These are phyloP conservation scores for Syndactyla subalaris DNA, from an alignment of 2,797 vertebrate species.

Conservation along the genomic window DNA sequence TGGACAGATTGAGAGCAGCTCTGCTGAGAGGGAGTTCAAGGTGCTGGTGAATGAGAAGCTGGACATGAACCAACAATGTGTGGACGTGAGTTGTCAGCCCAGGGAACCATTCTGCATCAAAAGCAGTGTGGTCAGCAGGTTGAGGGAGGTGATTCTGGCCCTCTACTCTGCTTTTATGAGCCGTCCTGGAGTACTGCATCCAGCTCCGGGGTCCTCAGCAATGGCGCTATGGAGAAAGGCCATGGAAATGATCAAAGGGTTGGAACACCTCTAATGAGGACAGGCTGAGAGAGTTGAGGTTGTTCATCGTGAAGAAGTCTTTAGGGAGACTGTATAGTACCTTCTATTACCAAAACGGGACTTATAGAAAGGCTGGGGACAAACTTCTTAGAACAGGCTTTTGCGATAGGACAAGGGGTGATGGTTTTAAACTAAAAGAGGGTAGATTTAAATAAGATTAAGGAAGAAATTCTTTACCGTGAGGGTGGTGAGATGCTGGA, in stretches of 20 bases:
- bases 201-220: background rate
- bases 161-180: accelerated
- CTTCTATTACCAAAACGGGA: background rate
- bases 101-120: background rate
- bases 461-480: background rate
- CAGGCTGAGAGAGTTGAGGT: background rate
- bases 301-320: background rate
- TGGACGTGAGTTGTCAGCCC: background rate
- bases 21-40: background rate
- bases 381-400: background rate
- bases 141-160: background rate
- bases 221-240: background rate
- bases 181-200: background rate
- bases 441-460: background rate
- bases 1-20: background rate
- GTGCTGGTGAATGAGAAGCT: background rate
- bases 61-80: background rate
- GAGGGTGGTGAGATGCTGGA: background rate
- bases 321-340: too few species aligned
- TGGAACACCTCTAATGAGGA: accelerated
- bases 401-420: background rate
- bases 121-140: background rate
- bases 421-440: background rate
- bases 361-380: background rate
- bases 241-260: background rate